Base-by-base conservation (phyloP, 2,888 invertebrate genomes). In the Pristionchus japonicus region DNA sequence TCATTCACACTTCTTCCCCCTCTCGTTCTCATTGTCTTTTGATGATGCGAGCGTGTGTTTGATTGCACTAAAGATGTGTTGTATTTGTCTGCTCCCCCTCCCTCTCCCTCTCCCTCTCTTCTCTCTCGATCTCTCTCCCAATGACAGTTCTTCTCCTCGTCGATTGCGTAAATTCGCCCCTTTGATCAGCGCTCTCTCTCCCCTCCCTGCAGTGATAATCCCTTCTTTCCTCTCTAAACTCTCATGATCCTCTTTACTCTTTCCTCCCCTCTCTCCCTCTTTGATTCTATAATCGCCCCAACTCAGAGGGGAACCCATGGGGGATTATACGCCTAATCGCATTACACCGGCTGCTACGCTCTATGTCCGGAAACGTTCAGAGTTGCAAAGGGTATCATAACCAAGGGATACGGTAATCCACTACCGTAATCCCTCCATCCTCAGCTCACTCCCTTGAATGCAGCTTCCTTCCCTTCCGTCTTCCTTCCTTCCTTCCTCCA, bases 211-310 rank as follows among this genome's bases (percentile, higher is more conserved):
- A 47, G 43, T 31, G 47, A 27, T 49, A 80, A 49, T 49, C 49
- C 47, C 27, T 3, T n/a, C 77, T 43, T 27, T 13, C 77, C 77
- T 27, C 77, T 40, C 74, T 74, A 34, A 74, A 37, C 74, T 74
- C 74, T 74, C 40, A 34, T 80, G 70, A 70, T 43, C 83, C 57
- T 83, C 83, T 83, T 52, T 34, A 34, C 47, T 27, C 43, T 43
- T 47, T 13, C 37, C n/a, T 13, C 20, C 23, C 31, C 27, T 34
- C 43, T 34, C 17, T 27, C 52, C 31, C 52, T 70, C 70, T 34
- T 37, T 70, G 34, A 34, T 37, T 70, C 70, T 70, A 31, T 70
- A 37, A 70, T 34, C 37, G 70, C 70, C 37, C n/a, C n/a, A 70
- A 70, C 70, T 70, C 34, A 70, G 70, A 70, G 70, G 31, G 34